phyloP scores from a whole-genome alignment of 2,797 vertebrate genomes.

The Myotis myotis region DNA sequence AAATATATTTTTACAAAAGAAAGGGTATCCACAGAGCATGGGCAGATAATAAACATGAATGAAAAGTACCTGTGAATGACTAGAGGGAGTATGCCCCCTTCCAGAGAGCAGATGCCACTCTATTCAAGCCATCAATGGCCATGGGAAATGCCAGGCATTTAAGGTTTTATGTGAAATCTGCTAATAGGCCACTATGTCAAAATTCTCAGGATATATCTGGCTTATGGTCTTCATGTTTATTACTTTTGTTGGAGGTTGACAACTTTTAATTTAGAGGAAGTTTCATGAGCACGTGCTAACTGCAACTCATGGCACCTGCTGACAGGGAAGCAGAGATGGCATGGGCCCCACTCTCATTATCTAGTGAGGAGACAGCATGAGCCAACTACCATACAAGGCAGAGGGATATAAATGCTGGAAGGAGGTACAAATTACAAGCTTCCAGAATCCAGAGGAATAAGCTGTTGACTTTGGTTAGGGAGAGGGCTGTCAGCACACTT shows the following conservation, averaged over 20 bases:
- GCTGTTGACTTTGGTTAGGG: constrained; percentile 11
- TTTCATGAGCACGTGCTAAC: not conserved
- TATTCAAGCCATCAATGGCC: not conserved
- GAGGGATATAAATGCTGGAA: not conserved
- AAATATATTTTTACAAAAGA: too few species aligned
- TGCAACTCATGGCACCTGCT: not conserved
- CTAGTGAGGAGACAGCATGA: not conserved
- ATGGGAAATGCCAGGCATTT: not conserved
- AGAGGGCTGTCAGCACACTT: not conserved
- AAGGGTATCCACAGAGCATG: not conserved
- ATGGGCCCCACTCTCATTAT: not conserved
- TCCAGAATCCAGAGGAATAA: not conserved
- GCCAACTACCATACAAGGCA: not conserved
- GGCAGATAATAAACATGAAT: not conserved
- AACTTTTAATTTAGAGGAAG: not conserved
- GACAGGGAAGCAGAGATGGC: not conserved
- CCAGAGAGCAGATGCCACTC: not conserved
- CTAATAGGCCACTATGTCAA: not conserved
- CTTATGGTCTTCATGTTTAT: not conserved
- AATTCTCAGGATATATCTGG: not conserved
- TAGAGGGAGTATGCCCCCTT: not conserved
- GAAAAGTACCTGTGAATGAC: not conserved
- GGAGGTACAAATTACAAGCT: not conserved
- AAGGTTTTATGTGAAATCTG: not conserved
- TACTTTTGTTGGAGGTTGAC: not conserved